These are phyloP conservation scores for Leptinotarsa texana DNA, from an alignment of 1,140 invertebrate genomes.

Conservation along the genomic window DNA sequence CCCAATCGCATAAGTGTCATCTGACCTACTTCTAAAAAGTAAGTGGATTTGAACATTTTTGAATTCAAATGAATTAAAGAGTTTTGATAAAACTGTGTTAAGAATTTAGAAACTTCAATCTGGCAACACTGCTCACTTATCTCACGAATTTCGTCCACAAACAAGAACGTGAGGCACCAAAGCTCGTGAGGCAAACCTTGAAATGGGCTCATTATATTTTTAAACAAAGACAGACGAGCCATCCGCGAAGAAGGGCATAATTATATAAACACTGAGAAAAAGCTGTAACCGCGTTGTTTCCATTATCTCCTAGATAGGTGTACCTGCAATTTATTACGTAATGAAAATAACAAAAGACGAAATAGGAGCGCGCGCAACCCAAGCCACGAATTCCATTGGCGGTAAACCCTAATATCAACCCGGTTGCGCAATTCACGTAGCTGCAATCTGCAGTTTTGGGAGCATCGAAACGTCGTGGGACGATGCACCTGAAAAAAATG, in stretches of 20 bases:
- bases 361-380: slow-evolving; percentile 35
- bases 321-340: slow-evolving; percentile 14
- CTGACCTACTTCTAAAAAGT: too few species aligned
- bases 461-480: slow-evolving; percentile 8
- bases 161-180: background rate
- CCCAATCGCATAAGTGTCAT: too few species aligned
- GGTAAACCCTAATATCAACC: slow-evolving; percentile 28
- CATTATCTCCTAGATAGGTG: background rate
- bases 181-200: slow-evolving; percentile 6
- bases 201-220: slow-evolving; percentile 16
- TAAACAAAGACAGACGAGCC: background rate
- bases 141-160: background rate
- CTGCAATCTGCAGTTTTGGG: slow-evolving; percentile 32
- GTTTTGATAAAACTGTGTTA: too few species aligned
- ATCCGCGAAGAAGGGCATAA: background rate
- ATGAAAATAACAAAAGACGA: slow-evolving; percentile 17
- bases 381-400: slow-evolving; percentile 36
- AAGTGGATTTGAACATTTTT: too few species aligned
- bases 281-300: background rate
- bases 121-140: background rate
- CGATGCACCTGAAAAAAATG: slow-evolving; percentile 23
- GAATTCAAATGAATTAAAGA: too few species aligned
- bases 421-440: slow-evolving; percentile 42
- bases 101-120: too few species aligned
- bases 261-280: background rate